Evolutionary conservation across 1,140 invertebrate genomes (phyloP), one percentile per base, ranked within the genome.

Genomic region (Euborellia annulipes): DNA sequence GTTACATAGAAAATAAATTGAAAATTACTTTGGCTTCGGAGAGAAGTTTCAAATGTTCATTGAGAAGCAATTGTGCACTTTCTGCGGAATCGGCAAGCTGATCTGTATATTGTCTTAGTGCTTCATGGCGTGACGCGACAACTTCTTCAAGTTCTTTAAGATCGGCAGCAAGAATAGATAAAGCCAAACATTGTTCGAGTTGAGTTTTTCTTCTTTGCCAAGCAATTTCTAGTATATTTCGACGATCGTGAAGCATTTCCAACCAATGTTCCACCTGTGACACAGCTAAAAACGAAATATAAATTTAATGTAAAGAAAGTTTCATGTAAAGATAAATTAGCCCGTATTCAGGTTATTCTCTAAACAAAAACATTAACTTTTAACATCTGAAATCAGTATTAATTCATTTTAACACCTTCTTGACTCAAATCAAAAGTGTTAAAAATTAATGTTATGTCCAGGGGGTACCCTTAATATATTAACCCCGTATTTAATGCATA

Each of bases 181-280:
- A 63, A 30, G 80, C 79, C 46, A 86, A 63, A 50, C 82, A 82
- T 60, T 89, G 82, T 54, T 87, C 82, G 48, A 88, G 66, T 53
- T 82, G 71, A 1, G 64, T 68, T 56, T 78, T 78, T 49, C 75
- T 65, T 51, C 63, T 75, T 48, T 74, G 70, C 68, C 82, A 86
- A n/a, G 77, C 71, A 7, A 75, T 60, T 58, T 90, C 85, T 22
- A 90, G 64, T 48, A 72, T 63, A 50, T 76, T 72, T 50, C 87
- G 64, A 51, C 78, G 70, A 55, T 88, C 79, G 51, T 90, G 86
- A 16, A 90, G 63, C 22, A 71, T 70, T 55, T 86, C 82, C 49
- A 85, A 54, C 77, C 79, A 83, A 47, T 71, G 69, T 57, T 85
- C 79, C 0, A 85, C 80, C 63, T 79, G 75, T 17, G 74, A 64